Evolutionary conservation across 2,888 invertebrate species (phyloP).

Genomic region (Bombylius major): DNA sequence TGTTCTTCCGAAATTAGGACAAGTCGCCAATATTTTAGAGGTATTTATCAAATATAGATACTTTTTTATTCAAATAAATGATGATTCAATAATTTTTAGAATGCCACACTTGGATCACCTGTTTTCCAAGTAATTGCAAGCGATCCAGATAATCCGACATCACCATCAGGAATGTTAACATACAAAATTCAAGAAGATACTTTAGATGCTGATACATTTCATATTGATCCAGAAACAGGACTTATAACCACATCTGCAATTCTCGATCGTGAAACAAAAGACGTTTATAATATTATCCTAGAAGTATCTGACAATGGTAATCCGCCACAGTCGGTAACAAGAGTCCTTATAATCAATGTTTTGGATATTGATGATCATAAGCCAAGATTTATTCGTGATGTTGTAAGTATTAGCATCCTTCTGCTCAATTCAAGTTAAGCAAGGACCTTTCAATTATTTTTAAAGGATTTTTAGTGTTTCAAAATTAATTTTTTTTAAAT

Average conservation of each 20-base stretch:
- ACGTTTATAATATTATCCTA: slow-evolving; percentile 61
- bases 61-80: neutral
- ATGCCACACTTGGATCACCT: slow-evolving; percentile 56
- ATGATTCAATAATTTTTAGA: slow-evolving; percentile 35
- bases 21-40: slow-evolving; percentile 57
- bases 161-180: slow-evolving; percentile 58
- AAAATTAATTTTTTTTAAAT: too few relatives aligned
- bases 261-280: slow-evolving; percentile 62
- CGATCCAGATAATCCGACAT: slow-evolving; percentile 64
- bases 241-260: slow-evolving; percentile 53
- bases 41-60: slow-evolving; percentile 27
- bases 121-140: slow-evolving; percentile 66
- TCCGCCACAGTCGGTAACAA: slow-evolving; percentile 61
- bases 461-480: too few relatives aligned
- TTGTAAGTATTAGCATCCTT: slow-evolving; percentile 39
- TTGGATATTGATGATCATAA: slow-evolving; percentile 69
- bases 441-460: neutral
- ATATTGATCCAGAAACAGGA: slow-evolving; percentile 55
- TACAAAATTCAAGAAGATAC: slow-evolving; percentile 61
- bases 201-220: slow-evolving; percentile 47
- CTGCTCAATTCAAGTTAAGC: neutral
- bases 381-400: slow-evolving; percentile 53
- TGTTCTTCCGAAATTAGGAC: slow-evolving; percentile 54
- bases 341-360: slow-evolving; percentile 54
- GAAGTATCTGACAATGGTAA: slow-evolving; percentile 67